Conservation (phyloP, 2,797 vertebrate genomes). For the Pyrocephalus nanus region DNA sequence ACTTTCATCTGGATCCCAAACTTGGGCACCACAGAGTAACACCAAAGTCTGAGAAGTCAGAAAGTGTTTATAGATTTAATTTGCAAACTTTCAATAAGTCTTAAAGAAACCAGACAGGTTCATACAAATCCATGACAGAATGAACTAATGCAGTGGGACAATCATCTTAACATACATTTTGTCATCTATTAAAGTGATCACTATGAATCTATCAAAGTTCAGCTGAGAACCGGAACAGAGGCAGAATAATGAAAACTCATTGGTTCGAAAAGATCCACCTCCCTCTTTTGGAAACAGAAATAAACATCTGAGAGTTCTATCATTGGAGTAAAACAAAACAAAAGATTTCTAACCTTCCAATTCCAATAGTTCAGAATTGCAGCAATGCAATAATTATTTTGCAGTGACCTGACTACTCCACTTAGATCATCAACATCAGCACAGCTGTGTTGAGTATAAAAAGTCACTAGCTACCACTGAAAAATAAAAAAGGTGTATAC, state of each 20-base stretch:
- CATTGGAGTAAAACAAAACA: not conserved
- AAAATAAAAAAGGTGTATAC: not conserved
- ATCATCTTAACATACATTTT: not conserved
- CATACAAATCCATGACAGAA: not conserved
- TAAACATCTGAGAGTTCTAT: not conserved
- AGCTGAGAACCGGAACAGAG: not conserved
- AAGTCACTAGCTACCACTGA: not conserved
- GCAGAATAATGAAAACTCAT: not conserved
- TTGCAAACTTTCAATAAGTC: not conserved
- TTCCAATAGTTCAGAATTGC: not conserved
- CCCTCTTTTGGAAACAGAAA: not conserved
- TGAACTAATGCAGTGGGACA: not conserved
- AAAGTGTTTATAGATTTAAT: not conserved
- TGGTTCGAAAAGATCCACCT: not conserved
- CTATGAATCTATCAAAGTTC: not conserved
- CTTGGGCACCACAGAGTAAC: not conserved
- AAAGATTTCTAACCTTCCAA: not conserved
- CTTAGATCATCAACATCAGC: not conserved
- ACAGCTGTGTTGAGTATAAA: not conserved
- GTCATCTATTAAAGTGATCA: not conserved
- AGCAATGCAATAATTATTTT: not conserved
- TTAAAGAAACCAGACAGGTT: not conserved
- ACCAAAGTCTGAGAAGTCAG: not conserved
- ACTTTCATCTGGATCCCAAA: not conserved
- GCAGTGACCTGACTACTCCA: not conserved